phyloP scores from a whole-genome alignment of 53 echinoderm and acorn worm genomes.

The Arbacia lixula region DNA sequence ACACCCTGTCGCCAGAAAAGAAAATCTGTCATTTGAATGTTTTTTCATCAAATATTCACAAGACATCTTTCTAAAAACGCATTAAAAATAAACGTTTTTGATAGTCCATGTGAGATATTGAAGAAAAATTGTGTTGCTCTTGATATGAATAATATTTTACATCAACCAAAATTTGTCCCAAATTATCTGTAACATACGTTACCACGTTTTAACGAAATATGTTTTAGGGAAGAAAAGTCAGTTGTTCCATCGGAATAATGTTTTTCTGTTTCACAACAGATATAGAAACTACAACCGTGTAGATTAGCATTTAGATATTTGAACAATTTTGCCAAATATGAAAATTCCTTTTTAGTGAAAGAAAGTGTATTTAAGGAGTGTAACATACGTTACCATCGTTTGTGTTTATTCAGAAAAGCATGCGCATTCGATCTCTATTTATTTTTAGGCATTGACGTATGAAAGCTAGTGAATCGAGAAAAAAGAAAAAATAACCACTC shows the following conservation, averaged over 20 bases:
- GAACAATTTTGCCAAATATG: background rate
- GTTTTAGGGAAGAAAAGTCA: background rate
- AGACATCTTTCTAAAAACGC: too few relatives aligned
- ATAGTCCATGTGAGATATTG: too few relatives aligned
- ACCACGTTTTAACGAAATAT: constrained; percentile 6
- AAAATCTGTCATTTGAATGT: too few relatives aligned
- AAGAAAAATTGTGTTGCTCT: too few relatives aligned
- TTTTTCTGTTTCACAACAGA: background rate
- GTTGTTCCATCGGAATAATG: background rate
- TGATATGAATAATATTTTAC: constrained; percentile 1
- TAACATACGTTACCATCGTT: constrained; percentile 33
- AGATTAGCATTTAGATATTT: background rate
- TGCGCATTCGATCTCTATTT: background rate
- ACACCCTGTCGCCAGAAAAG: too few relatives aligned
- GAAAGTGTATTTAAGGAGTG: constrained; percentile 1
- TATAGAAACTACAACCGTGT: background rate
- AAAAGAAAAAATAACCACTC: background rate
- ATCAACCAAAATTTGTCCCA: constrained; percentile 2
- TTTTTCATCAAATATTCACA: too few relatives aligned
- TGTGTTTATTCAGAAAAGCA: background rate
- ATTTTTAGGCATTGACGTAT: constrained; percentile 13
- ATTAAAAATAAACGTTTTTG: too few relatives aligned
- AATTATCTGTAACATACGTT: constrained; percentile 39
- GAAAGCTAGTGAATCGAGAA: background rate
- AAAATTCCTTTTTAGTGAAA: background rate